Percentiles rank a stretch among this genome's conserved stretches.
phyloP scores from a whole-genome alignment of 2,113 vertebrate species.

The Zeus faber region DNA sequence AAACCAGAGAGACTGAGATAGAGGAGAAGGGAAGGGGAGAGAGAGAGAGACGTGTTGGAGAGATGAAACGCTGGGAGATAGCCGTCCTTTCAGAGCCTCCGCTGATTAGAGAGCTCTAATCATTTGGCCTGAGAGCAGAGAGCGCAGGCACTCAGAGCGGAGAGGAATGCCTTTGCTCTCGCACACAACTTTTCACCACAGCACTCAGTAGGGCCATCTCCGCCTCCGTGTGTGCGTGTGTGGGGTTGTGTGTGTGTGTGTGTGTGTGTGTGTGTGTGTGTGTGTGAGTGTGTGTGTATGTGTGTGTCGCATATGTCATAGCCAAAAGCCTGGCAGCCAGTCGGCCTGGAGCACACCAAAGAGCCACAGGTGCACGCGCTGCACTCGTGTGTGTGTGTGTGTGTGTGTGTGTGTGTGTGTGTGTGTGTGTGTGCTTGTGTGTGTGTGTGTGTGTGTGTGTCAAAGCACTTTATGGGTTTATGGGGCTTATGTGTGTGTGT shows the following conservation, averaged over 20 bases:
- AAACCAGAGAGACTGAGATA: constrained; percentile 29
- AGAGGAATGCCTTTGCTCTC: constrained; percentile 71
- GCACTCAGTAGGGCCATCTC: constrained; percentile 46
- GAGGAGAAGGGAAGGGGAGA: constrained; percentile 1
- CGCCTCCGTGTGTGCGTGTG: constrained; percentile 22
- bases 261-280: constrained; percentile 2
- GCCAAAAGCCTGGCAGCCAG: constrained; percentile 20
- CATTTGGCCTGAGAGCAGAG: constrained; percentile 69
- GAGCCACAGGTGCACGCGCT: constrained; percentile 47
- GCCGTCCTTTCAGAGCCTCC: constrained; percentile 69
- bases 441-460: constrained; percentile 23
- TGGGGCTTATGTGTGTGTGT: too few relatives aligned
- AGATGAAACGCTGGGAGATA: constrained; percentile 76
- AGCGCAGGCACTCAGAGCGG: constrained; percentile 37
- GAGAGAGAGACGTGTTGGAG: constrained; percentile 28
- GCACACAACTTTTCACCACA: constrained; percentile 47
- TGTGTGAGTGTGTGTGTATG: constrained; percentile 17
- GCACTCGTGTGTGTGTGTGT: constrained; percentile 6
- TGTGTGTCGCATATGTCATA: constrained; percentile 9
- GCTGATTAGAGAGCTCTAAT: constrained; percentile 71
- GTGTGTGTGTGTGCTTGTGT: too few relatives aligned
- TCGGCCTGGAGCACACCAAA: constrained; percentile 28
- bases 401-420: constrained; percentile 30
- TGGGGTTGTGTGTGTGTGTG: constrained; percentile 9
- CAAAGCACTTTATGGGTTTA: background rate